phyloP scores from a whole-genome alignment of 2,113 vertebrate genomes.

The Campylomormyrus numenius region DNA sequence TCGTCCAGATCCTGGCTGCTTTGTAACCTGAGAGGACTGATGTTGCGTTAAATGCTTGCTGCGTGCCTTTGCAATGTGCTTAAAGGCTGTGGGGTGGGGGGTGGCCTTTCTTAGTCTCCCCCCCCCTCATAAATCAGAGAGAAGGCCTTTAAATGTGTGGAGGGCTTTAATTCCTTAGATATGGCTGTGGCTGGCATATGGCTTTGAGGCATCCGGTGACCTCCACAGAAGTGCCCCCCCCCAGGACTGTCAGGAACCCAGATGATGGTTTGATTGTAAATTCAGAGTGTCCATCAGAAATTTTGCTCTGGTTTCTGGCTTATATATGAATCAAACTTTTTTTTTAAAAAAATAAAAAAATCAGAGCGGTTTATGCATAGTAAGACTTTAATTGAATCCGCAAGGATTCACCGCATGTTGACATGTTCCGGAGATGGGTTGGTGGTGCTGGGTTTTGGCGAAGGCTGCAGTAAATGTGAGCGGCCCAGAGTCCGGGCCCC shows the following conservation, averaged over 20 bases:
- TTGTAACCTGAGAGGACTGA: slow-evolving; percentile 11
- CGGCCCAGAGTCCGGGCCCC: no score
- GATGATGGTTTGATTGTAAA: neutral
- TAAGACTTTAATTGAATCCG: neutral
- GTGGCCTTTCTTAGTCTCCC: neutral
- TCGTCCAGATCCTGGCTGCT: neutral
- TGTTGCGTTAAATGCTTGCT: neutral
- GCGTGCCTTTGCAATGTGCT: slow-evolving; percentile 5
- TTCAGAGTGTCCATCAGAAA: neutral
- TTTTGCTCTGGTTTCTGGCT: neutral
- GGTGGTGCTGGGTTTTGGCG: neutral
- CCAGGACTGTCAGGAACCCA: neutral
- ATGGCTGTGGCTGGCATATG: neutral
- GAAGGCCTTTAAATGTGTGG: neutral
- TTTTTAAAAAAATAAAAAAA: neutral
- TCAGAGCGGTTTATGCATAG: neutral
- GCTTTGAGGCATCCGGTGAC: slow-evolving; percentile 1
- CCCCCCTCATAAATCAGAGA: slow-evolving; percentile 1
- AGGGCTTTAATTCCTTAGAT: slow-evolving; percentile 8
- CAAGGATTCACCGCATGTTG: neutral
- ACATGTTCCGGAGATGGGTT: neutral
- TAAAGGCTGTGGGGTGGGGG: neutral
- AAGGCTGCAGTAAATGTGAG: neutral
- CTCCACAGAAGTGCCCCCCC: neutral
- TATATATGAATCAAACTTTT: neutral